Percentiles rank a stretch among this genome's conserved stretches.
These are phyloP conservation scores for Heliconius ismenius DNA, from an alignment of 2,888 invertebrate species.

Conservation along the genomic window DNA sequence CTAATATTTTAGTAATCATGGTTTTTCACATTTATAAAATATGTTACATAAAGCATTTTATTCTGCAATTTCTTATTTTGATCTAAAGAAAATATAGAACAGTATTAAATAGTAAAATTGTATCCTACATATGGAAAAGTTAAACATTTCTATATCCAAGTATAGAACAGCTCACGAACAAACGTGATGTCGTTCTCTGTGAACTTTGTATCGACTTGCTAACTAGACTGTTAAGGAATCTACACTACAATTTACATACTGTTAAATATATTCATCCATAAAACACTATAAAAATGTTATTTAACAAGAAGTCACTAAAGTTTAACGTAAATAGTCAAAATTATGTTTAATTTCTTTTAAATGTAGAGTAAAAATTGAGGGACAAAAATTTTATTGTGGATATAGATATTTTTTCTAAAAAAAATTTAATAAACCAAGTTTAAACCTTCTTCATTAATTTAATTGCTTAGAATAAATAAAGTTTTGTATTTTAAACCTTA, in stretches of 20 bases:
- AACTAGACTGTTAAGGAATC: slow-evolving; percentile 20
- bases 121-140: background rate
- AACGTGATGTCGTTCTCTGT: slow-evolving; percentile 21
- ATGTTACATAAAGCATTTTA: background rate
- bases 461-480: no score
- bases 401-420: background rate
- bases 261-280: background rate
- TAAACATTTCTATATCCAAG: background rate
- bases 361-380: background rate
- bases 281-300: background rate
- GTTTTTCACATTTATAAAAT: background rate
- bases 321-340: no score
- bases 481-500: no score
- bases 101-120: background rate
- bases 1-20: background rate
- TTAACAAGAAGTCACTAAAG: background rate
- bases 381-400: background rate
- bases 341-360: no score
- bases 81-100: no score
- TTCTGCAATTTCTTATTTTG: background rate
- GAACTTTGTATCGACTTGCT: slow-evolving; percentile 23
- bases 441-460: no score
- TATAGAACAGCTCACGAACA: slow-evolving; percentile 16
- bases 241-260: slow-evolving; percentile 3
- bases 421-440: no score